Evolutionary conservation across 1,140 invertebrate genomes (phyloP), one percentile per base, ranked within the genome.

Genomic region (Ctenoplectra terminalis): DNA sequence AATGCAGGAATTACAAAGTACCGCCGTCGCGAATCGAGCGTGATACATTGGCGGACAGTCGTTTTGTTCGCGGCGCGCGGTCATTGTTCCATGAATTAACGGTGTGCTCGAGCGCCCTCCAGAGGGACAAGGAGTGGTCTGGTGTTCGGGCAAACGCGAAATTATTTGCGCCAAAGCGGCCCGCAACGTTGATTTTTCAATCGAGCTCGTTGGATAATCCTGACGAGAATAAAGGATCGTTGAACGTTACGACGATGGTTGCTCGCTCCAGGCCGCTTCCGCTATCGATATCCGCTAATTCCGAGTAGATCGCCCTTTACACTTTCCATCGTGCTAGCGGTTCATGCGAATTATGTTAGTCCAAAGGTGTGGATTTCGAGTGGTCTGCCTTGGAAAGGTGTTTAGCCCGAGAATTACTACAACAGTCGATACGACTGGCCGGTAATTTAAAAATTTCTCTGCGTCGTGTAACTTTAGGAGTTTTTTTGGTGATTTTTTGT

Each of bases 1-100:
- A 79, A 73, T 58, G 48, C 58, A 54, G 77, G 52, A 73, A 73
- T 80, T 80, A 80, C 77, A 80, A 80, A 80, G 69, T 73, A 73
- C 58, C 58, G 48, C n/a, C 67, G 37, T 71, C 54, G 43, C 54
- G 46, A 54, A n/a, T 63, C 20, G 52, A 64, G 46, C 58, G 58
- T 63, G 77, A 73, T 80, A 71, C 77, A 73, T 73, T 73, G 63
- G 43, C 56, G 56, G 40, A 31, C n/a, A 15, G 37, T 5, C 40
- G 43, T 69, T 69, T 69, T 60, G 67, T 43, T 37, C 43, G 50
- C 17, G 61, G 34, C 29, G 34, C 23, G 50, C 17, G 40, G 66
- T 37, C 60, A 66, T 78, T 66, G 76, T 71, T 78, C 40, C 54
- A 66, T 66, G 76, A 78, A 78, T 78, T 78, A 48, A 74, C 56